Base-by-base conservation (phyloP, 2,888 invertebrate species). In the Sussaba pulchella region DNA sequence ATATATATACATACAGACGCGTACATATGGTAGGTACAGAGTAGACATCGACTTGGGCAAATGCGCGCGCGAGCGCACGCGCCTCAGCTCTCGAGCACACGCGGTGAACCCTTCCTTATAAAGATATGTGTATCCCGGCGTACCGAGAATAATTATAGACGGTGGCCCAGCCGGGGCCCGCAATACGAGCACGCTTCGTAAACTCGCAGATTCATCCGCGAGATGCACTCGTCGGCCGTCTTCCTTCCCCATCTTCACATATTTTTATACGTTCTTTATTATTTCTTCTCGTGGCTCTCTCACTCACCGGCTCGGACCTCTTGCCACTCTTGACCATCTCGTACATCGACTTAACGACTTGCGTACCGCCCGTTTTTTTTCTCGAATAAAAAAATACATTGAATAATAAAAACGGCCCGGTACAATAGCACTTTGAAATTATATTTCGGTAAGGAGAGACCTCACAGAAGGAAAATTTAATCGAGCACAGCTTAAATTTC, bases 141-240 rank as follows among this genome's bases (percentile, higher is more conserved):
- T 82, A 82, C 84, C 82, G 73, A 78, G 85, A 86, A 87, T 87
- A 87, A 87, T 87, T 87, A 87, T 86, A 86, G 86, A 85, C 81
- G 84, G 67, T 81, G 76, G 78, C 75, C 72, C 71, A 69, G 26
- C 43, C 61, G 59, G 78, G 81, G 78, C 73, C 76, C 52, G 54
- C 67, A 31, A 31, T 57, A 31, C 63, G 79, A 72, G 76, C 80
- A 82, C 69, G 82, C 76, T 84, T 79, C 81, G 78, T 67, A 78
- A 85, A 83, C 77, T 76, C 78, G 69, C 79, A 59, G 84, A 84
- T 85, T 80, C 69, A 82, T 84, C 80, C 81, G 73, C 75, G 76
- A 84, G 85, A 85, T 85, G 81, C 74, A 67, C 74, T 57, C 71
- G 59, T 82, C 76, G 72, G 71, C 78, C 63, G 76, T 66, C 45